Percentiles rank a stretch among this genome's conserved stretches.
Conservation (phyloP, 1,140 invertebrate genomes). For the Pachypsylla venusta region DNA sequence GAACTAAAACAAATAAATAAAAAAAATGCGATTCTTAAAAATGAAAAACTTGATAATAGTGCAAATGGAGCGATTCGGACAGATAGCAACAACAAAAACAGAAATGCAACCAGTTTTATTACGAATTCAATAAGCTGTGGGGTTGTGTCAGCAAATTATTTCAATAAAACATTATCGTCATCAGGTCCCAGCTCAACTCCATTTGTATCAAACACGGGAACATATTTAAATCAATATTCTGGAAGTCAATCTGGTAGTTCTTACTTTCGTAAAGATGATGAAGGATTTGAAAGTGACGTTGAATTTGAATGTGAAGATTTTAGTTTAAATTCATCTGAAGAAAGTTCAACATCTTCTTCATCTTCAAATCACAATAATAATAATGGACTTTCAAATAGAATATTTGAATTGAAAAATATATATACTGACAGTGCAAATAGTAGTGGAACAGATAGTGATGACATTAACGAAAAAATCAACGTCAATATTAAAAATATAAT, state of each 20-base stretch:
- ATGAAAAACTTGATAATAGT: not conserved
- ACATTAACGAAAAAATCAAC: conserved; percentile 16
- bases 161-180: no score
- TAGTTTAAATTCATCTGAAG: conserved; percentile 4
- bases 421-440: conserved; percentile 23
- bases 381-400: not conserved
- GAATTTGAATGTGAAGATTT: conserved; percentile 2
- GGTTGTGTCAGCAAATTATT: not conserved
- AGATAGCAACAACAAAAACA: not conserved
- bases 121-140: no score
- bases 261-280: not conserved
- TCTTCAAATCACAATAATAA: no score
- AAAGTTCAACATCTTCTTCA: not conserved
- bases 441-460: conserved; percentile 25
- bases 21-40: not conserved
- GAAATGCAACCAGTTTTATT: not conserved
- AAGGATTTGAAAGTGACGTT: conserved; percentile 8
- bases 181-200: not conserved
- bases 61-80: no score
- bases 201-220: no score
- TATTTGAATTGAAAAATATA: not conserved
- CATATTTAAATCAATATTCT: conserved; percentile 1
- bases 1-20: conserved; percentile 6
- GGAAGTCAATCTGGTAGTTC: not conserved
- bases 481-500: conserved; percentile 5